A percentile compares a stretch with the other conserved stretches of the same genome.
phyloP scores from a whole-genome alignment of 2,797 vertebrate species.

The Aldrovandia affinis region DNA sequence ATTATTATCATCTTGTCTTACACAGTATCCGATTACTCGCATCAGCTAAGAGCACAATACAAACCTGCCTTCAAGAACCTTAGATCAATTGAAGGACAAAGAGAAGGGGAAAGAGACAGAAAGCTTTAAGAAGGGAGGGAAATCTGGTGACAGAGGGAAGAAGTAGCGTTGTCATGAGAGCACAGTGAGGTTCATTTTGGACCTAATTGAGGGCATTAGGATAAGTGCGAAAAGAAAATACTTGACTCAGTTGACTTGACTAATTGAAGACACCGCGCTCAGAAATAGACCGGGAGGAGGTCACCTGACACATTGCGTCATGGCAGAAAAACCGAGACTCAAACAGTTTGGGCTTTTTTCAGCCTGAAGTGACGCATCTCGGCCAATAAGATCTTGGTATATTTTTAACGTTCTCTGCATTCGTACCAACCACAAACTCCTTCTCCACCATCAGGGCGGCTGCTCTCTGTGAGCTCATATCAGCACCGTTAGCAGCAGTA shows the following conservation, averaged over 20 bases:
- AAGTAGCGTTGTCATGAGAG: not conserved
- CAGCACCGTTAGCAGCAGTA: slow-evolving; percentile 35
- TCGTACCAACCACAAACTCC: not conserved
- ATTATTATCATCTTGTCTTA: not conserved
- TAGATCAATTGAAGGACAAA: not conserved
- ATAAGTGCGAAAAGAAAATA: slow-evolving; percentile 2
- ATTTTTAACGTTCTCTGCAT: not conserved
- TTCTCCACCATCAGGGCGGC: not conserved
- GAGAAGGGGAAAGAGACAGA: slow-evolving; percentile 39
- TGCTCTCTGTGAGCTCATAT: not conserved
- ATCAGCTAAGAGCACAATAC: not conserved
- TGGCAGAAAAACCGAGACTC: slow-evolving; percentile 11
- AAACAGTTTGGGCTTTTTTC: not conserved
- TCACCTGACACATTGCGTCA: slow-evolving; percentile 37
- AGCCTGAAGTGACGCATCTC: not conserved
- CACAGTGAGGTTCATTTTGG: not conserved
- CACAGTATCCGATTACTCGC: not conserved
- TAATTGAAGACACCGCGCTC: slow-evolving; percentile 9
- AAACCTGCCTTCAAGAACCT: not conserved
- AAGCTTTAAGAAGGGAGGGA: not conserved
- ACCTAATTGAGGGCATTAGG: not conserved
- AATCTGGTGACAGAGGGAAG: not conserved
- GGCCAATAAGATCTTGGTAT: not conserved
- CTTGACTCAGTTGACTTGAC: not conserved
- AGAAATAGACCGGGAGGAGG: slow-evolving; percentile 18